Evolutionary conservation across 2,113 vertebrate species (phyloP), one percentile per base, ranked within the genome.

Genomic region (Crotalus viridis): DNA sequence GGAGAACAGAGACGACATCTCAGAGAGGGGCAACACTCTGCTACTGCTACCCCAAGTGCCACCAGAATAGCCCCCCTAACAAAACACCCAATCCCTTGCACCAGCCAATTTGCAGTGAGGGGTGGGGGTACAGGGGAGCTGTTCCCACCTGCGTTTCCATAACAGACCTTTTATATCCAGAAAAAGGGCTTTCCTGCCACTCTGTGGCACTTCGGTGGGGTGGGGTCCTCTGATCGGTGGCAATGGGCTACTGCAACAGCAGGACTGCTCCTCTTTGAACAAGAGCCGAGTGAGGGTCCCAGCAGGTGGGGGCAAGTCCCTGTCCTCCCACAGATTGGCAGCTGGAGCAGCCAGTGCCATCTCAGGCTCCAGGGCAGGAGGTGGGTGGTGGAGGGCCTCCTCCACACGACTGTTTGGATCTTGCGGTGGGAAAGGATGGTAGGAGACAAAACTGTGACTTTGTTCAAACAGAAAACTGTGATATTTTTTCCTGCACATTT

Each of bases 361-460:
- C 48, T 51, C n/a, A 86, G 89, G 89, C 89, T 90, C 88, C 28
- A 12, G 55, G 43, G 28, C 26, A 55, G 15, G 87, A 3, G 39
- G 33, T 4, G 87, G 56, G 55, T 51, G 59, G 43, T 81, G n/a
- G 91, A 89, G 10, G 48, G 43, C 26, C 86, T 61, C 56, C 57
- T 54, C 92, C 88, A 93, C 56, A 43, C 46, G 48, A 81, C 85
- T 57, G 91, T 92, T 51, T 51, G 48, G 89, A 92, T 61, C 88
- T 94, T 87, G 90, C 55, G 93, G 69, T 48, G 87, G 90, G 90
- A 85, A 69, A 69, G 87, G 69, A 51, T n/a, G 89, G 64, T 93
- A 90, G 91, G 91, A 94, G 93, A 94, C 93, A 52, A 94, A 94
- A 94, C 93, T 94, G 93, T 94, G 93, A 94, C 86, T 92, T 90